Conservation (phyloP, 2,888 invertebrate genomes). For the Aporophyla nigra region DNA sequence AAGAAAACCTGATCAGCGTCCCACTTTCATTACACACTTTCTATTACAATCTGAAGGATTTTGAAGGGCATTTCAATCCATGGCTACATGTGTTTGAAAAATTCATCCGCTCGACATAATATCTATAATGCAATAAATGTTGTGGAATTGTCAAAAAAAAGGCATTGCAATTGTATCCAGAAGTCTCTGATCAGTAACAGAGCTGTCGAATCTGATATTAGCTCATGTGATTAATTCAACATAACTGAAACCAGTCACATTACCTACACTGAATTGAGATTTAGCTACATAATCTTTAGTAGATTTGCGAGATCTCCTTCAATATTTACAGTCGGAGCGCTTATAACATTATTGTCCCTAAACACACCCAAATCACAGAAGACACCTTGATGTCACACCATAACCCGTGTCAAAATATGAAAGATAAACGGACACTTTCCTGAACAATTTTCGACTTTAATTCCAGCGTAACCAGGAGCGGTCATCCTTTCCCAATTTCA, state of each 20-base stretch:
- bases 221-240: neutral
- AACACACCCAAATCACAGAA: neutral
- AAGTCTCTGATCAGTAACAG: neutral
- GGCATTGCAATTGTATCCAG: too few relatives aligned
- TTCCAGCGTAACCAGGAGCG: neutral
- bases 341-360: conserved; percentile 2
- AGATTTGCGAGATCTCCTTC: neutral
- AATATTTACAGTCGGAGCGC: neutral
- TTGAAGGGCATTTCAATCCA: too few relatives aligned
- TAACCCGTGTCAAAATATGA: conserved; percentile 34
- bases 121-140: too few relatives aligned
- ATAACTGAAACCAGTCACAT: neutral
- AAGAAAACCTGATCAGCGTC: too few relatives aligned
- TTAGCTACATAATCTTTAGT: neutral
- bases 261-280: neutral
- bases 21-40: too few relatives aligned
- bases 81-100: too few relatives aligned
- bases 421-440: neutral
- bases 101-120: too few relatives aligned
- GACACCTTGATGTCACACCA: neutral
- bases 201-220: neutral
- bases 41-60: too few relatives aligned
- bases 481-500: conserved; percentile 5
- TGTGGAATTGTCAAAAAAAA: too few relatives aligned
- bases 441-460: conserved; percentile 2